Evolutionary conservation across 2,113 vertebrate genomes (phyloP).

Genomic region (Ia io): DNA sequence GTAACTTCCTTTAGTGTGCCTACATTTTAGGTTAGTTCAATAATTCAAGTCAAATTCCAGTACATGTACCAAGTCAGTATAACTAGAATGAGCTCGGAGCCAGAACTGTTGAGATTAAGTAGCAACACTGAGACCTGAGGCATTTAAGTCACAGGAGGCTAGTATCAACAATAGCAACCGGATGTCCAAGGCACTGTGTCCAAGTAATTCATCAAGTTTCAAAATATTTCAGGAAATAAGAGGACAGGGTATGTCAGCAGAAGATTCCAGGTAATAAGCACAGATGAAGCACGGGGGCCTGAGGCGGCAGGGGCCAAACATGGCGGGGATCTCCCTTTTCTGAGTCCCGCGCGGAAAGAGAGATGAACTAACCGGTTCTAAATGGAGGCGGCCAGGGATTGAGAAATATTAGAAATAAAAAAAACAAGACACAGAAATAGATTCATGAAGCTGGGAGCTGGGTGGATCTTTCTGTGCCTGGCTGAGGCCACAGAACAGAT

Average conservation of each 20-base stretch:
- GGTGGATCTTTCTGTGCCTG: too few species aligned
- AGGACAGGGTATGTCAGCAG: neutral
- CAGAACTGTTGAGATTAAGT: neutral
- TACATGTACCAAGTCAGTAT: neutral
- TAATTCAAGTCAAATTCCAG: slow-evolving; percentile 9
- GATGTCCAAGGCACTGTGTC: neutral
- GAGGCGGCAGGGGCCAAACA: too few species aligned
- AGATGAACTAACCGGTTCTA: too few species aligned
- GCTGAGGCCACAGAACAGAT: too few species aligned
- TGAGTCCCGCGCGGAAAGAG: too few species aligned
- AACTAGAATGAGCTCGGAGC: neutral
- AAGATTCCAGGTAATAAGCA: neutral
- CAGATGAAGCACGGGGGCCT: too few species aligned
- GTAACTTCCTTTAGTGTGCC: neutral
- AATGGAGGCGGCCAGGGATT: too few species aligned
- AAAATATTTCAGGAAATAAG: slow-evolving; percentile 15
- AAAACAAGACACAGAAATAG: too few species aligned
- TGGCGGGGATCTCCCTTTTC: too few species aligned
- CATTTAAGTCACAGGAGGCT: neutral
- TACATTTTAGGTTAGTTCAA: neutral
- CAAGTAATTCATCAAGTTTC: slow-evolving; percentile 6
- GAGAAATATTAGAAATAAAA: too few species aligned
- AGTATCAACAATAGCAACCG: neutral
- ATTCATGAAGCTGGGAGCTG: too few species aligned
- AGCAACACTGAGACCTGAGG: neutral